Base-by-base conservation (phyloP, 2,888 invertebrate species). In the Cataglyphis altisquamis region DNA sequence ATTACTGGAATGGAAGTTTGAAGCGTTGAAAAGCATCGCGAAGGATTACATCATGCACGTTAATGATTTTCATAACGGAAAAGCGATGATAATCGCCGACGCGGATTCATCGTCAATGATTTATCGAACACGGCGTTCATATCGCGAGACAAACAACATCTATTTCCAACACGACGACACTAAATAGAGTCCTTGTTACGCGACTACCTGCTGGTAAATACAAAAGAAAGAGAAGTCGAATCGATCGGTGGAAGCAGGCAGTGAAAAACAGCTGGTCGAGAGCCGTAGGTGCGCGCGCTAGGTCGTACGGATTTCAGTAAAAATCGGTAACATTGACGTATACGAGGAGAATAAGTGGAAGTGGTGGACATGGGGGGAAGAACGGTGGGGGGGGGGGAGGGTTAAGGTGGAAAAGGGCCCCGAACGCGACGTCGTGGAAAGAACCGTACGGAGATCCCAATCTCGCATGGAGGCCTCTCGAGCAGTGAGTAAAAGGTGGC, bases 401-500 rank as follows among this genome's bases (percentile, higher is more conserved):
- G 82, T 68, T 55, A 73, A 67, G 87, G 82, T 84, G 83, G 84
- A 83, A 85, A 78, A 84, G 82, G 85, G 84, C 60, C 52, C 83
- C 75, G 86, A 84, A 83, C 86, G n/a, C 52, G 89, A 84, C 81
- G 81, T 80, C 84, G 84, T 85, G 87, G 85, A 89, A 89, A 87
- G 88, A 90, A 90, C 91, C 91, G 85, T 90, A 80, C 82, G 85
- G 88, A 93, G 93, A 93, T 93, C 92, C 92, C 92, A 93, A 93
- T 93, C 93, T 92, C 89, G 89, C 90, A 90, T 89, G 91, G 92
- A 93, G 90, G 91, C 90, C 91, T 92, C 92, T 92, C 89, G 91
- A 92, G 91, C 91, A 91, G 91, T 91, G 92, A 93, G 93, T 92
- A 93, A 93, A 93, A 93, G 93, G 93, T 92, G 93, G 93, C 92